Base-by-base conservation (phyloP, 2,797 vertebrate species). In the Chaetodon trifasciatus region DNA sequence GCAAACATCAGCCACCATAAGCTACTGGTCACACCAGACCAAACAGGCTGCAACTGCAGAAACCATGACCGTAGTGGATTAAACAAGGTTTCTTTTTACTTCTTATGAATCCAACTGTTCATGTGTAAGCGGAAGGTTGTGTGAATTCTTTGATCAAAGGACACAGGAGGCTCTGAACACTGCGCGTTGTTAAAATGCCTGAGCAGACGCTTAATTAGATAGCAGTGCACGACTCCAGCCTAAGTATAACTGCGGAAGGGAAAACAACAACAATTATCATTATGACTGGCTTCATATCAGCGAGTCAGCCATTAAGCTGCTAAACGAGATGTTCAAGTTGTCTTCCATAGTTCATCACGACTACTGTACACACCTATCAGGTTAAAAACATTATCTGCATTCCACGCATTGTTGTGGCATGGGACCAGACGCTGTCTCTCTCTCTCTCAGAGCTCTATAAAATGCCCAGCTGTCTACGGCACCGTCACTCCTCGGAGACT, bases 381-480 rank as follows among this genome's bases (percentile, higher is more conserved):
- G 5, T 19, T 2, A 13, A 71, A 84, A 79, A 75, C n/a, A 69
- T 87, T 67, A 74, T 66, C 28, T 16, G 49, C 81, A 86, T 92
- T 2, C 86, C 74, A 35, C 21, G 17, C 79, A 66, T 74, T 13
- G 47, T n/a, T 83, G 37, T 35, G 76, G 32, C 2, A 24, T 24
- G 10, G 8, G 9, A 21, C 61, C 46, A 21, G 75, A 24, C 5
- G 0, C 71, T 35, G 6, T 10, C 6, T 21, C 9, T 8, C 32
- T 32, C 7, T 23, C 49, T 16, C 5, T 13, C 28, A 6, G 6
- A 44, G n/a, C 7, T 17, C n/a, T 84, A 83, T 89, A 90, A 83
- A 83, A 76, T 50, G 21, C 28, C 61, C 0, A 4, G 21, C 13
- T 23, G 63, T n/a, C 32, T 28, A 21, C 21, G n/a, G 4, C 58